A percentile compares a stretch with the other conserved stretches of the same genome.
These are phyloP conservation scores for Brachionus paranguensis DNA, from an alignment of 1,140 invertebrate genomes.

Conservation along the genomic window DNA sequence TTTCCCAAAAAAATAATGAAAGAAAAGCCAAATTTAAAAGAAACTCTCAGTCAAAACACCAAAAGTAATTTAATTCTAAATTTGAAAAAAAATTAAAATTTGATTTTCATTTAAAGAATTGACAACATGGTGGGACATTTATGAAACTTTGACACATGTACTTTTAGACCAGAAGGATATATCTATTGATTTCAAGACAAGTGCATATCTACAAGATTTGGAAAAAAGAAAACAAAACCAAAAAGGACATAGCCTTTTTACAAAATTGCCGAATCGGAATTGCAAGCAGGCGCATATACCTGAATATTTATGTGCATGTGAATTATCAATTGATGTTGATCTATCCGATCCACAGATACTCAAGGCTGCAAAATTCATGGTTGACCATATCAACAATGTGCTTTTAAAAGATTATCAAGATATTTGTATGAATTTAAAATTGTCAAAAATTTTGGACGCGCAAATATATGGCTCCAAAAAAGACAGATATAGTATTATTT, in stretches of 20 bases:
- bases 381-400: constrained; percentile 16
- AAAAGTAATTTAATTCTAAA: not conserved
- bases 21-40: not conserved
- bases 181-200: not conserved
- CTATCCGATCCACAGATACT: not conserved
- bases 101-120: not conserved
- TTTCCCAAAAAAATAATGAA: constrained; percentile 3
- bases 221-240: not conserved
- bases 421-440: not conserved
- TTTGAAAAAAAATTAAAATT: not conserved
- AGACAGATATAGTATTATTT: not conserved
- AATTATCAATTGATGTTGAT: not conserved
- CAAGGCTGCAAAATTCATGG: not conserved
- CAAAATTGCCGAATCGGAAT: not conserved
- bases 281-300: constrained; percentile 5
- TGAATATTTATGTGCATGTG: constrained; percentile 2
- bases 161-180: not conserved
- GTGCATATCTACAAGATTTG: not conserved
- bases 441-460: not conserved
- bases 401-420: not conserved
- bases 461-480: not conserved
- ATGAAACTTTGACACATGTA: not conserved
- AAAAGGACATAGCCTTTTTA: constrained; percentile 17
- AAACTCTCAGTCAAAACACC: constrained; percentile 6
- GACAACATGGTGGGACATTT: constrained; percentile 11